Percentiles rank a stretch among this genome's conserved stretches.
These are phyloP conservation scores for Ptychochromis oligacanthus DNA, from an alignment of 2,113 vertebrate genomes.

Conservation along the genomic window DNA sequence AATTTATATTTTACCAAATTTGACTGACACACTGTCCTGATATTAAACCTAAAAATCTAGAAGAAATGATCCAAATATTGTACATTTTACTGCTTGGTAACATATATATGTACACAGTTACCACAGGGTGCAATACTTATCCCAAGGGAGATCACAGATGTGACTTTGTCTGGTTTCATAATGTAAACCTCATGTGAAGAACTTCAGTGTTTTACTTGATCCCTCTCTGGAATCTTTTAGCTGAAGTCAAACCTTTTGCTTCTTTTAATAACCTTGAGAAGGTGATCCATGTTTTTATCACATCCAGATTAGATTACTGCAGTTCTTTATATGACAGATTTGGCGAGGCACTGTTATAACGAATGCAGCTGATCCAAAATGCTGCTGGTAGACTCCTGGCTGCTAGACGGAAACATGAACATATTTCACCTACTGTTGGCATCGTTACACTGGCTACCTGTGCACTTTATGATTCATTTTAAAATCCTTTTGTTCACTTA, in stretches of 20 bases:
- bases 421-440: neutral
- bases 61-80: neutral
- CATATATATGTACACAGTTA: neutral
- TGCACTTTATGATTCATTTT: too few species aligned
- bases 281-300: neutral
- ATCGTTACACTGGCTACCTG: too few species aligned
- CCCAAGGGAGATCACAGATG: neutral
- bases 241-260: too few species aligned
- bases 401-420: neutral
- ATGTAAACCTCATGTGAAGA: neutral
- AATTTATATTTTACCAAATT: neutral
- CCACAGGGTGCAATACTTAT: neutral
- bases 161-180: neutral
- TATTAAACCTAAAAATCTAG: neutral
- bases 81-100: too few species aligned
- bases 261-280: neutral
- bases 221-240: neutral
- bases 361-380: neutral
- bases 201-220: fast-evolving
- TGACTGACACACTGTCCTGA: fast-evolving
- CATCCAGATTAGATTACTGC: neutral
- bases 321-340: neutral
- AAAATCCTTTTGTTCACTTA: neutral
- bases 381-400: neutral
- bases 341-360: neutral